Evolutionary conservation across 1,140 invertebrate genomes (phyloP), one percentile per base, ranked within the genome.

Genomic region (Sitobion miscanthi): DNA sequence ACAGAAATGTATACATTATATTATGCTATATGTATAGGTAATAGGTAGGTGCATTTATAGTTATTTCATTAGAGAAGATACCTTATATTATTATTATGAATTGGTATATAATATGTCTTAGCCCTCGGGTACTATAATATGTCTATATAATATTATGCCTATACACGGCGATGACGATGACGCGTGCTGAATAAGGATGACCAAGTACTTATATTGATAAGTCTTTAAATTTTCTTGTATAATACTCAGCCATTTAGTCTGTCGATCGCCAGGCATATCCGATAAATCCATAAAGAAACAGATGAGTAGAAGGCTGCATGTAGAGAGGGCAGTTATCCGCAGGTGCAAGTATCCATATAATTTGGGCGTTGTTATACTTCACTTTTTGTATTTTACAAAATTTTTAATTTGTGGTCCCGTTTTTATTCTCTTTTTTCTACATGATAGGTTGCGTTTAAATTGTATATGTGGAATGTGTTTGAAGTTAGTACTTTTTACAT

Each of bases 41-140:
- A 38, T 47, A 38, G 38, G 20, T 83, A 69, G 11, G 62, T 69
- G 62, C 38, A 11, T 69, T 4, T 69, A 83, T 17, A 88, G 52
- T 88, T 88, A 88, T 88, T 88, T 88, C 86, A 88, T 85, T 85
- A 45, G 9, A 38, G 82, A 38, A 42, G 6, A 42, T 86, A 45
- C 11, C 85, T 25, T 49, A 49, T 87, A n/a, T 69, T 69, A n/a
- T 69, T 69, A 69, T 69, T 14, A 30, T n/a, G 62, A 69, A 69
- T 69, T 69, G 30, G 25, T n/a, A n/a, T 30, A 11, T 69, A 69
- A 30, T 30, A 69, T 30, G 11, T n/a, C 9, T 69, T 69, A 30
- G 62, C 62, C 62, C 30, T 69, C 25, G 30, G 30, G 62, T 30
- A 69, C 57, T 30, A 14, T 30, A 8, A 6, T 57, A 57, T 57